Base-by-base conservation (phyloP, 2,888 invertebrate genomes). In the Crossocerus cetratus region DNA sequence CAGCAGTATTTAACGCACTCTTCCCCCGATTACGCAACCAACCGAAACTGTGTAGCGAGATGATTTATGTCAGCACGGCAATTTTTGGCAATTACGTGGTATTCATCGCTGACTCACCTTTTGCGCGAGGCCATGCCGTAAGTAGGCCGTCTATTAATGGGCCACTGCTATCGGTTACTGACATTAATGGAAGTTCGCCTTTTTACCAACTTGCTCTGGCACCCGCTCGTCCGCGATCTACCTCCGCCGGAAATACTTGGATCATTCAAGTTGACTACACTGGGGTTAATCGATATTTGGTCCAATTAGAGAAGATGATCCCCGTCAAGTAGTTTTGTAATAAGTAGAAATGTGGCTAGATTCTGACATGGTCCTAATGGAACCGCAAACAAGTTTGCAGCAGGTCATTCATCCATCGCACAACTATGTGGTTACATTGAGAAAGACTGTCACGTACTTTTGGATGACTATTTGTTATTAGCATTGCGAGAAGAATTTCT, bases 21-120 rank as follows among this genome's bases (percentile, higher is more conserved):
- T 44, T 14, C 57, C 44, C 53, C 8, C 22, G 21, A 49, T 68
- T 67, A 43, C 67, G 56, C 16, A 74, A 72, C 45, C 32, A 2
- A 22, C 45, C 59, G 18, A 53, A 61, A 69, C n/a, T 63, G 69
- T 64, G 58, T 56, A 67, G 64, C 64, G 42, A 18, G 32, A 20
- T 16, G 44, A 64, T 61, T 57, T 42, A 43, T 49, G 58, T 56
- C 68, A n/a, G 57, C 20, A 42, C 16, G 13, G 63, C 20, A 55
- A 65, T 76, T 70, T 78, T 72, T 78, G 77, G 80, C 78, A 78
- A 65, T 79, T 65, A 64, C 65, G 61, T 58, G 13, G 23, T 23
- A 22, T 45, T 22, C 21, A 44, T 22, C 49, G 44, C 62, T 72
- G 78, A 76, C 56, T 72, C 80, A 76, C 21, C 44, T 21, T 66